These are phyloP conservation scores for Zaprionus bogoriensis DNA, from an alignment of 2,888 invertebrate genomes.

Conservation along the genomic window DNA sequence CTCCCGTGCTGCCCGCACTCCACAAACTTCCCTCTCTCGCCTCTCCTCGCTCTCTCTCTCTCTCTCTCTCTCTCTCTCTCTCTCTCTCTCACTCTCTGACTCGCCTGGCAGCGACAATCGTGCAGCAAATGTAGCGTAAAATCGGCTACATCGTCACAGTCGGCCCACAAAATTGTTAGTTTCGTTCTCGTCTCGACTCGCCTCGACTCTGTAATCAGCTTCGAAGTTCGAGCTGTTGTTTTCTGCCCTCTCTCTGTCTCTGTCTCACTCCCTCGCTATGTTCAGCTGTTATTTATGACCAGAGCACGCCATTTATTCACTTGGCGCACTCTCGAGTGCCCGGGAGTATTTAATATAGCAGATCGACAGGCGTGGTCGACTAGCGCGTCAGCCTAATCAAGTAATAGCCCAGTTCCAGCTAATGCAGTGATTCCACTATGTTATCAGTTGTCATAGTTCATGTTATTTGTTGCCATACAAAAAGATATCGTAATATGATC, in stretches of 20 bases:
- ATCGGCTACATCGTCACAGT: constrained; percentile 64
- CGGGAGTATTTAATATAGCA: background rate
- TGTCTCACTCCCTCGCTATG: too few relatives aligned
- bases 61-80: background rate
- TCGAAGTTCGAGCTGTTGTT: constrained; percentile 13
- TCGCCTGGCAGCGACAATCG: constrained; percentile 51
- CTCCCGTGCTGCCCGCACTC: constrained; percentile 2
- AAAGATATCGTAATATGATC: too few relatives aligned
- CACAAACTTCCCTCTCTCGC: background rate
- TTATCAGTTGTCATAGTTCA: too few relatives aligned
- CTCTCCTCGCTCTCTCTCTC: background rate
- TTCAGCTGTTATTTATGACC: constrained; percentile 53
- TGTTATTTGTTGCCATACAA: too few relatives aligned
- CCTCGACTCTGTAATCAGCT: constrained; percentile 50
- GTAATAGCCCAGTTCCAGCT: too few relatives aligned
- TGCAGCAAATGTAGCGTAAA: constrained; percentile 72
- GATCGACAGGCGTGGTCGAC: too few relatives aligned
- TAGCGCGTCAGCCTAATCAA: too few relatives aligned
- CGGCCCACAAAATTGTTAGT: constrained; percentile 65
- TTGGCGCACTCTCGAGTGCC: constrained; percentile 19
- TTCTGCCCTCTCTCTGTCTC: too few relatives aligned
- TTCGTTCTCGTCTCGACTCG: constrained; percentile 37
- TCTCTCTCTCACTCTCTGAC: too few relatives aligned
- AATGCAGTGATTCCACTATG: too few relatives aligned
- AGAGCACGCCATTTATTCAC: constrained; percentile 50